A percentile compares a stretch with the other conserved stretches of the same genome.
These are phyloP conservation scores for Watsonalla binaria DNA, from an alignment of 2,888 invertebrate species.

Conservation along the genomic window DNA sequence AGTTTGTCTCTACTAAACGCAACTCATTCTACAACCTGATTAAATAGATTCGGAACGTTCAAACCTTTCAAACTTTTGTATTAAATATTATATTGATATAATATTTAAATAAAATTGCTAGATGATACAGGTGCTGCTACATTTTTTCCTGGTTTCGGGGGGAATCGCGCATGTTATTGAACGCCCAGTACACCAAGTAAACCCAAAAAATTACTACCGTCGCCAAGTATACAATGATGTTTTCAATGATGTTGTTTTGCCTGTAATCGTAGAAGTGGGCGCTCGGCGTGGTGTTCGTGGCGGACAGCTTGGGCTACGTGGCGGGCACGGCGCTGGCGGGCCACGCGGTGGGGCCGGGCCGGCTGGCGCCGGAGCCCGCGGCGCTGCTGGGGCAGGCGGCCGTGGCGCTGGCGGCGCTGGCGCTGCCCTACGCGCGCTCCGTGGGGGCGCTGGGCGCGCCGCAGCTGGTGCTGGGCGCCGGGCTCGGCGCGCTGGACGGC, in stretches of 20 bases:
- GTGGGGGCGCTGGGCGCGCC: conserved; percentile 43
- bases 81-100: too few relatives aligned
- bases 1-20: too few relatives aligned
- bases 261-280: conserved; percentile 47
- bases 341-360: conserved; percentile 40
- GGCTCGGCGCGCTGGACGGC: conserved; percentile 59
- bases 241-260: too few relatives aligned
- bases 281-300: conserved; percentile 59
- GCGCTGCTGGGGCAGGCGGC: conserved; percentile 52
- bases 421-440: conserved; percentile 40
- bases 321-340: conserved; percentile 47
- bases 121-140: too few relatives aligned
- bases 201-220: background rate
- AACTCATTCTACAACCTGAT: too few relatives aligned
- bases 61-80: too few relatives aligned
- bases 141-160: too few relatives aligned
- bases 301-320: conserved; percentile 65
- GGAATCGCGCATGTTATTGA: too few relatives aligned
- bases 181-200: too few relatives aligned
- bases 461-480: conserved; percentile 60
- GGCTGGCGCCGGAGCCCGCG: conserved; percentile 46
- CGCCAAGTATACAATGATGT: too few relatives aligned
- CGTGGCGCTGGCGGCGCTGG: conserved; percentile 50
- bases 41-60: too few relatives aligned
- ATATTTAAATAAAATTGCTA: too few relatives aligned